Evolutionary conservation across 2,888 invertebrate species (phyloP).

Genomic region (Caenorhabditis sp.): DNA sequence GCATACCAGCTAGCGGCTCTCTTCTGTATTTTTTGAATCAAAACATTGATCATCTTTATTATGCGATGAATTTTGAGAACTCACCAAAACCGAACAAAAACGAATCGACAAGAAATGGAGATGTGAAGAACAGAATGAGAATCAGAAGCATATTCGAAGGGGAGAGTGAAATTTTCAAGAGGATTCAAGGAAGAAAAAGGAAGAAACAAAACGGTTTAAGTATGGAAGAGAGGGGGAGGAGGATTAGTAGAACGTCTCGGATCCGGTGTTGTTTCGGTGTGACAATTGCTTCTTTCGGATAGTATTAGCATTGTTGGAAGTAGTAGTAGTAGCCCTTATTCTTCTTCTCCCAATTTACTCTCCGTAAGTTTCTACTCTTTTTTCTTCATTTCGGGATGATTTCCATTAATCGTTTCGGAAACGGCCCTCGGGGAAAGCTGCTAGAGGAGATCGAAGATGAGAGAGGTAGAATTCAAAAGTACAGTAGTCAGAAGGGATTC

Average conservation of each 20-base stretch:
- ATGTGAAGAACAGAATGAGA: constrained; percentile 16
- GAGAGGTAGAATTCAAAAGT: background rate
- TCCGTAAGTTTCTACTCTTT: constrained; percentile 18
- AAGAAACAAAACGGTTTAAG: constrained; percentile 43
- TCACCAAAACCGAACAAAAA: constrained; percentile 52
- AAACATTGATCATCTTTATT: constrained; percentile 12
- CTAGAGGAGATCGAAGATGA: constrained; percentile 13
- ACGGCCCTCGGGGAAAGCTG: constrained; percentile 8
- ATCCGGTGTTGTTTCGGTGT: constrained; percentile 45
- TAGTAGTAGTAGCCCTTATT: constrained; percentile 9
- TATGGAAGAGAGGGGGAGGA: constrained; percentile 34
- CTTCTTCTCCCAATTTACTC: constrained; percentile 33
- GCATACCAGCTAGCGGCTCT: too few species aligned
- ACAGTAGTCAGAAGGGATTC: background rate
- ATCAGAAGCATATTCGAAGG: constrained; percentile 37
- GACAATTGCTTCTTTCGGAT: constrained; percentile 41
- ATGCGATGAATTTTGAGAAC: background rate
- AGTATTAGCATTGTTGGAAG: background rate
- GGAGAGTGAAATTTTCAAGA: background rate
- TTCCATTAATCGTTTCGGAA: constrained; percentile 40
- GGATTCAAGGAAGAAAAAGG: constrained; percentile 7
- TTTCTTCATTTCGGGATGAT: constrained; percentile 26
- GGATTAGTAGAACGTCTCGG: constrained; percentile 64
- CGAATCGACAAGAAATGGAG: constrained; percentile 20
- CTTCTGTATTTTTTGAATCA: too few species aligned